A percentile compares a stretch with the other conserved stretches of the same genome.
Conservation (phyloP, 2,797 vertebrate genomes). For the Menidia menidia region DNA sequence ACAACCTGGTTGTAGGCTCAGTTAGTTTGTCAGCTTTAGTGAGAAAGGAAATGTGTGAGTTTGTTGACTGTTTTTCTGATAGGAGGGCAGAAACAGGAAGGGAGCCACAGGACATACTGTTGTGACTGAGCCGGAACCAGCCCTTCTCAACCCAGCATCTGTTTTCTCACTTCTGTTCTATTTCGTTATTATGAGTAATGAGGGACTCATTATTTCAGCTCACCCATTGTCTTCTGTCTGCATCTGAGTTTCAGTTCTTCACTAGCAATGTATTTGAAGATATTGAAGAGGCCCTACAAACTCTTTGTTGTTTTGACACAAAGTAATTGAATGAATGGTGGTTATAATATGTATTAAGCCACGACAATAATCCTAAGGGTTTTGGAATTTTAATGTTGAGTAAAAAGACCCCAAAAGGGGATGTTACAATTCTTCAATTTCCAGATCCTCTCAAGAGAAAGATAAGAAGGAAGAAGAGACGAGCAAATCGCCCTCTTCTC, state of each 20-base stretch:
- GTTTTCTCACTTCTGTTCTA: slow-evolving; percentile 29
- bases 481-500: slow-evolving; percentile 21
- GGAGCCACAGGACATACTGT: slow-evolving; percentile 40
- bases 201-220: slow-evolving; percentile 48
- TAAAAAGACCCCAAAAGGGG: background rate
- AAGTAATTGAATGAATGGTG: background rate
- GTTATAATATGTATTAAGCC: background rate
- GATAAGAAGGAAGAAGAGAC: slow-evolving; percentile 10
- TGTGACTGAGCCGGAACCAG: slow-evolving; percentile 43
- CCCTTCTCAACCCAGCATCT: slow-evolving; percentile 51
- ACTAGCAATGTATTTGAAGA: slow-evolving; percentile 10
- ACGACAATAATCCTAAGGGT: background rate
- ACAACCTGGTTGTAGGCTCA: slow-evolving; percentile 33
- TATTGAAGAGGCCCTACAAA: slow-evolving; percentile 2
- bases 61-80: slow-evolving; percentile 80
- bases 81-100: slow-evolving; percentile 75
- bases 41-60: slow-evolving; percentile 57
- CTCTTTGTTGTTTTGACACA: background rate
- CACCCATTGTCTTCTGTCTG: slow-evolving; percentile 29
- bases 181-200: slow-evolving; percentile 39
- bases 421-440: slow-evolving; percentile 18
- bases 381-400: background rate
- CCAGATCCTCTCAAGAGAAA: slow-evolving; percentile 10
- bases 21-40: slow-evolving; percentile 31
- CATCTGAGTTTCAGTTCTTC: slow-evolving; percentile 26